A percentile compares a stretch with the other conserved stretches of the same genome.
These are phyloP conservation scores for Pholis gunnellus DNA, from an alignment of 2,113 vertebrate genomes.

Conservation along the genomic window DNA sequence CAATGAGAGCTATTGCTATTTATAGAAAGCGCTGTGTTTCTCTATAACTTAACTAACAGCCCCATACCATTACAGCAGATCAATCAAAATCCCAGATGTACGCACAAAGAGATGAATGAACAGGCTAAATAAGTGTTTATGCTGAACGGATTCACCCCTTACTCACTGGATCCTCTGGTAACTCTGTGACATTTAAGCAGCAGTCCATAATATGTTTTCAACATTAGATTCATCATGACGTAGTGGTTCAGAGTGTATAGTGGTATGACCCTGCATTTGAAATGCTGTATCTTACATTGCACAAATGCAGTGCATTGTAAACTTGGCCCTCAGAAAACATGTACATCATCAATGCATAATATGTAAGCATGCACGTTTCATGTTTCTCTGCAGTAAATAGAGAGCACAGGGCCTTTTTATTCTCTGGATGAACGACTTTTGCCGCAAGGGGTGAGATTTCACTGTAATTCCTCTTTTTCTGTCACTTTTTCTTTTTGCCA, in stretches of 20 bases:
- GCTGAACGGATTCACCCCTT: background rate
- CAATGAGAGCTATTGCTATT: slow-evolving; percentile 25
- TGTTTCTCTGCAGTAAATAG: background rate
- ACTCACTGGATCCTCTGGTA: background rate
- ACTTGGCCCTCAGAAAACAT: background rate
- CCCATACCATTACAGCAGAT: slow-evolving; percentile 10
- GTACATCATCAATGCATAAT: background rate
- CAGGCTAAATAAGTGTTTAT: background rate
- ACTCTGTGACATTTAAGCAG: background rate
- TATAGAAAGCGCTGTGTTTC: slow-evolving; percentile 10
- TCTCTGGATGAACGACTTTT: background rate
- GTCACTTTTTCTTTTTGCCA: background rate
- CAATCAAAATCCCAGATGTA: slow-evolving; percentile 10
- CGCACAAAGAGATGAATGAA: slow-evolving; percentile 23
- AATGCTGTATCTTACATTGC: background rate
- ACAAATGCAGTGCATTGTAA: background rate
- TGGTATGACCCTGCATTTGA: background rate
- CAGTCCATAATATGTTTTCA: background rate
- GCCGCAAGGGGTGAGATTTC: background rate
- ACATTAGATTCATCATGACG: background rate
- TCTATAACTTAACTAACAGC: slow-evolving; percentile 36
- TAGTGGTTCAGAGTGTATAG: too few species aligned
- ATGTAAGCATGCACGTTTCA: background rate
- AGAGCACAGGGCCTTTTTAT: background rate
- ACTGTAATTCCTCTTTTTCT: background rate